A percentile compares a stretch with the other conserved stretches of the same genome.
Conservation (phyloP, 2,113 vertebrate genomes). For the Stegostoma tigrinum region DNA sequence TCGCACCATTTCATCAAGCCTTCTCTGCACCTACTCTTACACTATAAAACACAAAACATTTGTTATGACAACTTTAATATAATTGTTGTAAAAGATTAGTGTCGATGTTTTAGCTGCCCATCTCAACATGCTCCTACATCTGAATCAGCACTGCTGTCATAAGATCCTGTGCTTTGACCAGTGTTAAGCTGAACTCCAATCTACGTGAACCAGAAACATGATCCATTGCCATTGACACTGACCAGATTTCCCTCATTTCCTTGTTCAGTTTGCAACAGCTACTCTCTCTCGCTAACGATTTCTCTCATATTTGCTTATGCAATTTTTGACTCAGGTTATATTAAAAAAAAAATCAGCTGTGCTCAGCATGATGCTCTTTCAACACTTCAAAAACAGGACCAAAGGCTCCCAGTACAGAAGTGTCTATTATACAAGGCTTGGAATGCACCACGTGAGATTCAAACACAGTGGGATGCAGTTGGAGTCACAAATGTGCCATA, state of each 20-base stretch:
- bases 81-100: not conserved
- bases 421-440: not conserved
- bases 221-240: not conserved
- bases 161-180: not conserved
- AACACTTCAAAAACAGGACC: not conserved
- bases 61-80: not conserved
- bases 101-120: not conserved
- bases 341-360: not conserved
- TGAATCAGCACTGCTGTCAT: too few species aligned
- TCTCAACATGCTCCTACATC: not conserved
- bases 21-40: not conserved
- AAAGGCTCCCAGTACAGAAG: not conserved
- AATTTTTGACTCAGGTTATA: not conserved
- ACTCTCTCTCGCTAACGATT: not conserved
- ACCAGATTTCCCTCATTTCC: not conserved
- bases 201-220: not conserved
- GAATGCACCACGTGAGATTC: not conserved
- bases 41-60: not conserved
- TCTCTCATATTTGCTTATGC: not conserved
- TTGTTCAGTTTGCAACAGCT: not conserved
- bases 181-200: not conserved
- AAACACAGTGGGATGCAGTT: not conserved
- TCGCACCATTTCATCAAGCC: too few species aligned
- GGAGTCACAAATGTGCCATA: not conserved
- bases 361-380: not conserved